phyloP scores from a whole-genome alignment of 2,797 vertebrate genomes.

The Tragopan temminckii region DNA sequence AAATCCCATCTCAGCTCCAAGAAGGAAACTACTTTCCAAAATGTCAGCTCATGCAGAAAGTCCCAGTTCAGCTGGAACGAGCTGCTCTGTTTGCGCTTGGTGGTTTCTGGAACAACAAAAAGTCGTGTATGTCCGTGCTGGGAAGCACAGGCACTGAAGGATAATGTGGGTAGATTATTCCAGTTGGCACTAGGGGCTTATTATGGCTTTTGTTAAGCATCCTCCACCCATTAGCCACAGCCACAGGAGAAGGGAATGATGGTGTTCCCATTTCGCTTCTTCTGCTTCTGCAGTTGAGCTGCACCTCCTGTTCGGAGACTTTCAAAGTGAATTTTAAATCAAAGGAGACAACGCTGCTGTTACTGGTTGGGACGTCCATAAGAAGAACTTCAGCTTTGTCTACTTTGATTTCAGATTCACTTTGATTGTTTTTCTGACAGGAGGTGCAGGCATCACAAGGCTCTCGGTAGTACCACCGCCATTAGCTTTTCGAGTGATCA shows the following conservation, averaged over 20 bases:
- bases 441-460: conserved; percentile 6
- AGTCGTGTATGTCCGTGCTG: neutral
- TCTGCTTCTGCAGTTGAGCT: neutral
- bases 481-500: conserved; percentile 83
- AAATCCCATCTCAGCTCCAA: conserved; percentile 55
- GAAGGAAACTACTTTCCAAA: conserved; percentile 62
- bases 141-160: neutral
- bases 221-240: conserved; percentile 23
- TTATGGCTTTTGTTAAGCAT: neutral
- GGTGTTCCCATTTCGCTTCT: neutral
- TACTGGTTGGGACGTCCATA: neutral
- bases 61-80: conserved; percentile 43
- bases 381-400: conserved; percentile 56
- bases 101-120: conserved; percentile 54
- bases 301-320: neutral
- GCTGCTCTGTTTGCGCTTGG: fast-evolving
- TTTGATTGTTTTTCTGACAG: conserved; percentile 47
- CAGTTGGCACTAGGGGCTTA: neutral
- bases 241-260: neutral
- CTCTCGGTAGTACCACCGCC: neutral
- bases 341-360: neutral
- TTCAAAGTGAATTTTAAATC: conserved; percentile 72
- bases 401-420: conserved; percentile 66
- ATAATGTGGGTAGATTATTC: neutral
- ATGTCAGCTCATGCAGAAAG: conserved; percentile 50